Base-by-base conservation (phyloP, 2,113 vertebrate species). In the Uria aalge region DNA sequence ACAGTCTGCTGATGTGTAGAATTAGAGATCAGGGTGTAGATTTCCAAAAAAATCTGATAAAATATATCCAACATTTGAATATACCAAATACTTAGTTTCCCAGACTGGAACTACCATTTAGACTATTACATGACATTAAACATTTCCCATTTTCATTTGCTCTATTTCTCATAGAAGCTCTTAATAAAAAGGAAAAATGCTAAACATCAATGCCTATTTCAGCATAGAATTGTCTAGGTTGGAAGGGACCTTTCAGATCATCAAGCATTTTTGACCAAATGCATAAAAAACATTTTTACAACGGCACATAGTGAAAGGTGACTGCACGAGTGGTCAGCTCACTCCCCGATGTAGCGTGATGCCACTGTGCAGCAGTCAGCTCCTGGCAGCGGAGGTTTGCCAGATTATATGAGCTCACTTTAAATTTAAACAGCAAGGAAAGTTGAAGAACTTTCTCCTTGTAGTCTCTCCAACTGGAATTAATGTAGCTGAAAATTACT, bases 291-390 rank as follows among this genome's bases (percentile, higher is more conserved):
- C 24, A 2, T 62, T 36, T 62, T 81, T 6, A 41, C 43, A 22
- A 24, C 0, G 4, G 55, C 15, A 5, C 0, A 0, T 6, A 30
- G 64, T 1, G 16, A 48, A 60, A 20, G 60, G 8, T 6, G 57
- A 43, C 16, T 2, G 3, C 36, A 4, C 8, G 5, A 38, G 78
- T 0, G 11, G 8, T 9, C 56, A 19, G 30, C 15, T 53, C 10
- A 1, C 29, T 15, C 50, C 12, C 41, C 8, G 29, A 0, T 29
- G 57, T 15, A 36, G 38, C 3, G 1, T 3, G 76, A 16, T 11
- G 63, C 40, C 9, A 8, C 3, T 11, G 34, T 5, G 26, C 32
- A 4, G 47, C 5, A 1, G 9, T 43, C 62, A 34, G 57, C 56
- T 80, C 15, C 2, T 11, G 36, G 7, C 27, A 32, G 29, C 0